These are phyloP conservation scores for Tapera naevia DNA, from an alignment of 2,797 vertebrate genomes.

Conservation along the genomic window DNA sequence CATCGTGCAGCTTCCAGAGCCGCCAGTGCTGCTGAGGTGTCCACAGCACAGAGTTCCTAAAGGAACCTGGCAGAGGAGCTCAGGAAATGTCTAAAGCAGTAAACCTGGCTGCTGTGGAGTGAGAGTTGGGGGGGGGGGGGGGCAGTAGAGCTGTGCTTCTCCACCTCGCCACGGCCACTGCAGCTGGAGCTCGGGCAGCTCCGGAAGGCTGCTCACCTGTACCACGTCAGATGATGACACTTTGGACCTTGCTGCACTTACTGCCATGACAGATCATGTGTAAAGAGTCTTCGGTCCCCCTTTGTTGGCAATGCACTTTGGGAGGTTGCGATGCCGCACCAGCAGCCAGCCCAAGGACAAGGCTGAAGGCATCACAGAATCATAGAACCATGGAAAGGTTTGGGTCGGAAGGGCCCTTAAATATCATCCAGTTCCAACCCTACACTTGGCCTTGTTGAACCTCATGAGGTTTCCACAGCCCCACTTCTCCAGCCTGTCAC, in stretches of 20 bases:
- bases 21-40: fast-evolving
- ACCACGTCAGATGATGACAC: background rate
- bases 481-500: too few relatives aligned
- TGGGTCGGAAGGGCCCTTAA: too few relatives aligned
- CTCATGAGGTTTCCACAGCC: too few relatives aligned
- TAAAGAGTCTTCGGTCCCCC: fast-evolving
- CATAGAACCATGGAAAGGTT: too few relatives aligned
- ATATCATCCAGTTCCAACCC: too few relatives aligned
- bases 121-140: background rate
- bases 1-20: fast-evolving
- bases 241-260: background rate
- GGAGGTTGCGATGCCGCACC: too few relatives aligned
- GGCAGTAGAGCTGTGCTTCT: background rate
- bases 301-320: background rate
- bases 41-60: fast-evolving
- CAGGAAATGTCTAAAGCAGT: background rate
- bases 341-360: background rate
- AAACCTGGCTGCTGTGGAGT: background rate
- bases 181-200: background rate
- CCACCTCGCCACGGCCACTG: fast-evolving
- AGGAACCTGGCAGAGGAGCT: background rate
- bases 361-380: too few relatives aligned
- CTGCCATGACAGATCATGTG: fast-evolving
- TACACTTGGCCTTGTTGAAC: too few relatives aligned
- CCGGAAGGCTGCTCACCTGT: background rate